Base-by-base conservation (phyloP, 2,888 invertebrate species). In the Oligia strigilis region DNA sequence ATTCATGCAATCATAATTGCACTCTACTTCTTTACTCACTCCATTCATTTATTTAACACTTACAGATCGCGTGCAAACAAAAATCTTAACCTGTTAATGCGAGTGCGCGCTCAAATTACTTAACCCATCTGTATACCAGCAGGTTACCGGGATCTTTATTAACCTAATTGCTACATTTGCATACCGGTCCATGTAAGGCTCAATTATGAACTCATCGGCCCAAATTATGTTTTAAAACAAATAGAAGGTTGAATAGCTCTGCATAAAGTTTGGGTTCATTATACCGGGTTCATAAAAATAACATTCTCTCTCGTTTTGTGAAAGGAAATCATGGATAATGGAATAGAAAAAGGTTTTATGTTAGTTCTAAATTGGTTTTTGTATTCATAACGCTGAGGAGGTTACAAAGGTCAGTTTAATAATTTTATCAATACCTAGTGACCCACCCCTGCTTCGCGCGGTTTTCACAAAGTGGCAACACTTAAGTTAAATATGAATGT, bases 111-210 rank as follows among this genome's bases (percentile, higher is more conserved):
- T 91, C 91, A 92, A 94, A 93, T 92, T 93, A 91, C 90, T 91
- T 91, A 90, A 91, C 90, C 91, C 90, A 88, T 92, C 93, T 92
- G 92, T 93, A 92, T 90, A 92, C 90, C 90, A 87, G 89, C 89
- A 89, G 91, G 92, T 89, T 92, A 89, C 86, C 79, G 72, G 91
- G 92, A 92, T 91, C 92, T 94, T 94, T 95, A 93, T 95, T 94
- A 94, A 91, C 92, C 92, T 95, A 94, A 95, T 95, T 94, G 94
- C 93, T 89, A 93, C 93, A 95, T 96, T 96, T 96, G 94, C 95
- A 95, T 95, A 86, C 66, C 36, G 90, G 91, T 92, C 93, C 93
- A 90, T 93, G 92, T 93, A 93, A 92, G 93, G 90, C 90, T 92
- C 93, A 94, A 94, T 95, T 94, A 94, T 91, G 91, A 89, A 88